Percentiles rank a stretch among this genome's conserved stretches.
These are phyloP conservation scores for Corythaeola cristata DNA, from an alignment of 2,113 vertebrate species.

Conservation along the genomic window DNA sequence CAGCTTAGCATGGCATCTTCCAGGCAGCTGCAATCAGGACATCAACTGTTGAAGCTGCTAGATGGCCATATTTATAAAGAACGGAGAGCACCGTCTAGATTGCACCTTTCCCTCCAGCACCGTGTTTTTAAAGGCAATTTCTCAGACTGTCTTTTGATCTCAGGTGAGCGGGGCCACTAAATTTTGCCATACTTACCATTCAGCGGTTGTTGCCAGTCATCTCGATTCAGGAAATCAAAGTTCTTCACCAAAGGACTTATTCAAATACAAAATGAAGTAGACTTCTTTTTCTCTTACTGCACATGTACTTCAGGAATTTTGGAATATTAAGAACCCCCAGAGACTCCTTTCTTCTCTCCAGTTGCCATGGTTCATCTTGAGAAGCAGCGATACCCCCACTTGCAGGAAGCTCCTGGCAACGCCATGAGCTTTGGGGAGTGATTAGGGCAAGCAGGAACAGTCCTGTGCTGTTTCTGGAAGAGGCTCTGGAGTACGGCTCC, in stretches of 20 bases:
- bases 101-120: background rate
- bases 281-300: background rate
- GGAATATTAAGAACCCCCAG: conserved; percentile 16
- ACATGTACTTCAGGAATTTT: background rate
- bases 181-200: background rate
- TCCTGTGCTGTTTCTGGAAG: background rate
- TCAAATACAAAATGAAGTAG: background rate
- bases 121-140: background rate
- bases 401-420: background rate
- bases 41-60: background rate
- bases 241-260: background rate
- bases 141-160: background rate
- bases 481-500: background rate
- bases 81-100: background rate
- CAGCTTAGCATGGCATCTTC: background rate
- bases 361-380: conserved; percentile 11
- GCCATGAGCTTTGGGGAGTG: background rate
- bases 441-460: background rate
- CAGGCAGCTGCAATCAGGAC: background rate
- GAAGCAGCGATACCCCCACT: background rate
- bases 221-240: background rate
- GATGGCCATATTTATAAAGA: background rate
- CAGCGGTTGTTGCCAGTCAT: background rate
- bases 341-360: background rate
- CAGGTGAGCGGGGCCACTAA: background rate